phyloP scores from a whole-genome alignment of 2,888 invertebrate genomes.

The Hypomecis punctinalis region DNA sequence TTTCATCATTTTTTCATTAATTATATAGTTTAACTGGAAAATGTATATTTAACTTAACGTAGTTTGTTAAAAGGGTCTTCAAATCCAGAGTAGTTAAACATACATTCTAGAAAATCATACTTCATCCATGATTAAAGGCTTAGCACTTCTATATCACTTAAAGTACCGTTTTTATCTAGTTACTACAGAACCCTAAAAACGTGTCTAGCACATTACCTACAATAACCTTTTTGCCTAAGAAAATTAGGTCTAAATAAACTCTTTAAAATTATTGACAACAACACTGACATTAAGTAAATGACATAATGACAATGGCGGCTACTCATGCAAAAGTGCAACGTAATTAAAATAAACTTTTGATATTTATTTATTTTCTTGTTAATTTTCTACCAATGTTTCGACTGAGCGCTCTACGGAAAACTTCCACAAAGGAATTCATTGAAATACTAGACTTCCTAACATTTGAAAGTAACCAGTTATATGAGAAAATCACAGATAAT shows the following conservation, averaged over 20 bases:
- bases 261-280: conserved; percentile 4
- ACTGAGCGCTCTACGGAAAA: conserved; percentile 2
- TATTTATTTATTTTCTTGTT: conserved; percentile 11
- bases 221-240: no score
- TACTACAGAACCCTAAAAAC: no score
- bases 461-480: conserved; percentile 50
- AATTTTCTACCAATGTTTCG: conserved; percentile 12
- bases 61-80: no score
- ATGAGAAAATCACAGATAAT: conserved; percentile 71
- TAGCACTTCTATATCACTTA: no score
- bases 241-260: not conserved
- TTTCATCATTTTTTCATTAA: no score
- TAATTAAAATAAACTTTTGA: not conserved
- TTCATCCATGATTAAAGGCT: no score
- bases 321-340: conserved; percentile 12
- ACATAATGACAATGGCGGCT: conserved; percentile 11
- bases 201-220: no score
- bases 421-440: conserved; percentile 2
- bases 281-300: conserved; percentile 2
- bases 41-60: no score
- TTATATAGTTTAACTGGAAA: no score
- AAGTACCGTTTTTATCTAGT: no score
- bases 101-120: no score
- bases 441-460: conserved; percentile 10
- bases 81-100: no score